Evolutionary conservation across 2,888 invertebrate genomes (phyloP).

Genomic region (Anthrax anthrax): DNA sequence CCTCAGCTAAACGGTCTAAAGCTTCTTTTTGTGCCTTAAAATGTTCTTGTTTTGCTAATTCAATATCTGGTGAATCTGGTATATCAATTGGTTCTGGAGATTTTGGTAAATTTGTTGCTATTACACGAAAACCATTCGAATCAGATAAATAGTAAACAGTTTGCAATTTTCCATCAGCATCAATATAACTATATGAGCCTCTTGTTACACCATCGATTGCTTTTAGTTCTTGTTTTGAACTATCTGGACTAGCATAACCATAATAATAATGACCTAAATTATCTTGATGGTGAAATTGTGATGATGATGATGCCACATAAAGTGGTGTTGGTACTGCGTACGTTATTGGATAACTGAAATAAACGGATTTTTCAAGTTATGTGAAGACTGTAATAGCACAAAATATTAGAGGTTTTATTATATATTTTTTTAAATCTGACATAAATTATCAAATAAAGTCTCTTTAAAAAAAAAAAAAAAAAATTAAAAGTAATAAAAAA

Average conservation of each 20-base stretch:
- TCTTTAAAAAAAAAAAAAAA: too few relatives aligned
- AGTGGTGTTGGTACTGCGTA: slow-evolving; percentile 10
- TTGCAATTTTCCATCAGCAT: slow-evolving; percentile 38
- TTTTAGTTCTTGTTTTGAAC: slow-evolving; percentile 38
- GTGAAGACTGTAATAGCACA: too few relatives aligned
- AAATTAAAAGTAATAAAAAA: too few relatives aligned
- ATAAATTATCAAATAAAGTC: too few relatives aligned
- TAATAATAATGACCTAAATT: slow-evolving; percentile 40
- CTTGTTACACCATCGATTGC: slow-evolving; percentile 38
- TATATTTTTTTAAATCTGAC: too few relatives aligned
- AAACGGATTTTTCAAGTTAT: too few relatives aligned
- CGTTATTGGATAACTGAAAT: slow-evolving; percentile 6
- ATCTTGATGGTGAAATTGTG: slow-evolving; percentile 40
- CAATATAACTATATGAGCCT: slow-evolving; percentile 40
- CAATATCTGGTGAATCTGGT: slow-evolving; percentile 12
- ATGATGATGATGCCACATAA: slow-evolving; percentile 20
- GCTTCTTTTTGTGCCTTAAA: slow-evolving; percentile 14
- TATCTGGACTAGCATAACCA: slow-evolving; percentile 39
- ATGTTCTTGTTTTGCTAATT: slow-evolving; percentile 12
- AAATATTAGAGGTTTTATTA: too few relatives aligned
- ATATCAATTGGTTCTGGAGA: slow-evolving; percentile 9
- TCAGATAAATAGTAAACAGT: slow-evolving; percentile 38
- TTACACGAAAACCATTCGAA: slow-evolving; percentile 38
- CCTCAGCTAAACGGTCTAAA: slow-evolving; percentile 4
- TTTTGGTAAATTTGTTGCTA: slow-evolving; percentile 39